A percentile compares a stretch with the other conserved stretches of the same genome.
phyloP scores from a whole-genome alignment of 2,797 vertebrate species.

The Lepidocolaptes lacrymiger region DNA sequence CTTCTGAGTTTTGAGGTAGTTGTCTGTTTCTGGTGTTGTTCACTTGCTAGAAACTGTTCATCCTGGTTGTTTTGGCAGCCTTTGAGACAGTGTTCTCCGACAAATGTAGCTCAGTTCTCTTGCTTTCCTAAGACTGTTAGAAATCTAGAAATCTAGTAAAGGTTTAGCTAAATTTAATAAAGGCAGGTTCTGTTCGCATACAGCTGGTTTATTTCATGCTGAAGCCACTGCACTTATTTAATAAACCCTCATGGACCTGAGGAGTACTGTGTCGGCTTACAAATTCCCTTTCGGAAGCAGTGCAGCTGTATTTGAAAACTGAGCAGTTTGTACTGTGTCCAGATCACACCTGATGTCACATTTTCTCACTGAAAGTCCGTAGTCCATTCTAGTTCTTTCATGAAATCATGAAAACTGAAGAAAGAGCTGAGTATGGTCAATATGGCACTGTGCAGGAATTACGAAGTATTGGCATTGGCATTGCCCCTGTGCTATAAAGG shows the following conservation, averaged over 20 bases:
- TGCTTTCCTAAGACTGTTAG: neutral
- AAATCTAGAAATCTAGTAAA: neutral
- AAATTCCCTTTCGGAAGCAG: neutral
- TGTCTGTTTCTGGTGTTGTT: no score
- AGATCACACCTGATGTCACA: neutral
- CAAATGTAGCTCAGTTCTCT: neutral
- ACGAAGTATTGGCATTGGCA: neutral
- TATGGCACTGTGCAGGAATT: neutral
- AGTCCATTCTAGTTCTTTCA: neutral
- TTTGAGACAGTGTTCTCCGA: no score
- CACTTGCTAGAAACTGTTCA: no score
- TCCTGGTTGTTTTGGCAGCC: no score
- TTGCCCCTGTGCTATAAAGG: neutral
- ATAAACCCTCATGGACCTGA: neutral
- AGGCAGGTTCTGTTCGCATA: neutral
- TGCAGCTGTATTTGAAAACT: neutral
- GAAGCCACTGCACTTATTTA: neutral
- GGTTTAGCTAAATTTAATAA: neutral
- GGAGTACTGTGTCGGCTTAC: neutral
- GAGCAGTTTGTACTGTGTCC: neutral
- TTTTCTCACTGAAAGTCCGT: neutral
- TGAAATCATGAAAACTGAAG: neutral
- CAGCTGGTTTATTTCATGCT: neutral
- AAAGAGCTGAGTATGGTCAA: neutral
- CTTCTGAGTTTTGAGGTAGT: no score